Conservation (phyloP, 2,113 vertebrate species). For the Oryzias celebensis region DNA sequence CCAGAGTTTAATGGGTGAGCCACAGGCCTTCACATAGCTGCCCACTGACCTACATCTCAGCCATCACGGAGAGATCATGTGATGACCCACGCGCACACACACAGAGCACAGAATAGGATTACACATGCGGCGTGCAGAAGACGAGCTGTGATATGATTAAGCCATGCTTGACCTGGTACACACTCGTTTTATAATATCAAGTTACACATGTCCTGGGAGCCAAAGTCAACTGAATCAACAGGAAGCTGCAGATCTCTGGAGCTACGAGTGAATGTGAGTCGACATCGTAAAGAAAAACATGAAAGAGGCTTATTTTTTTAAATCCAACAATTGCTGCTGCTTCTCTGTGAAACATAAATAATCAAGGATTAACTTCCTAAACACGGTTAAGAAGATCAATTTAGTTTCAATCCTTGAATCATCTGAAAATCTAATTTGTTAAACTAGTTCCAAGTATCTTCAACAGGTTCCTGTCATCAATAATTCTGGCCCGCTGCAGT, state of each 20-base stretch:
- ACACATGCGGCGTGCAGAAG: slow-evolving; percentile 3
- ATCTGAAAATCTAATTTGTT: not conserved
- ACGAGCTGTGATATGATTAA: slow-evolving; percentile 29
- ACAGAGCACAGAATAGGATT: slow-evolving; percentile 23
- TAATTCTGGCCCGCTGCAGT: no score
- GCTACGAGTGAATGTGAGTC: not conserved
- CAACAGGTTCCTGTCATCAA: not conserved
- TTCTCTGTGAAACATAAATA: not conserved
- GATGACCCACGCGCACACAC: slow-evolving; percentile 27
- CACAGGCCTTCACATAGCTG: slow-evolving; percentile 8
- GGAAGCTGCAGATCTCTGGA: not conserved
- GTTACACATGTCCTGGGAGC: not conserved
- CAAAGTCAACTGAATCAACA: slow-evolving; percentile 10
- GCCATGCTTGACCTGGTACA: slow-evolving; percentile 21
- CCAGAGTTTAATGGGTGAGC: slow-evolving; percentile 23
- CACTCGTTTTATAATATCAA: slow-evolving; percentile 17
- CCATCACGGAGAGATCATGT: slow-evolving; percentile 16
- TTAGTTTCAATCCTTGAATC: not conserved
- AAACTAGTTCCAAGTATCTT: not conserved
- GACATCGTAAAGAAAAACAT: slow-evolving; percentile 14
- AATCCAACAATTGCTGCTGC: slow-evolving; percentile 1
- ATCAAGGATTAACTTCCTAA: not conserved
- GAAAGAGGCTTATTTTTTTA: slow-evolving; percentile 27
- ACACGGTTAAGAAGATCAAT: not conserved
- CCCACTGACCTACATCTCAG: slow-evolving; percentile 51